phyloP scores from a whole-genome alignment of 2,888 invertebrate species.

The Andrena chrysosceles region DNA sequence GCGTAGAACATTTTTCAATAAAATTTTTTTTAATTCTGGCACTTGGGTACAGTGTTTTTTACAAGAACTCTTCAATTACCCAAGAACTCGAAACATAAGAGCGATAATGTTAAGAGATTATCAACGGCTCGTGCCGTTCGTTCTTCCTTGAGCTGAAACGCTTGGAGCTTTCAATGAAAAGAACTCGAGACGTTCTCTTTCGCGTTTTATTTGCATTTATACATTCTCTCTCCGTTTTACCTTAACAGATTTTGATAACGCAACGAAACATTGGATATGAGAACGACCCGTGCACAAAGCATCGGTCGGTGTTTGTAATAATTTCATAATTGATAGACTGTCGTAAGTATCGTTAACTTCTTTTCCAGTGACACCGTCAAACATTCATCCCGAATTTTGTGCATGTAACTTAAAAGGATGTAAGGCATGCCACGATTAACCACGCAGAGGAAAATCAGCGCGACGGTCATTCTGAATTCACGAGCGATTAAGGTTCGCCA shows the following conservation, averaged over 20 bases:
- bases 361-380: slow-evolving; percentile 10
- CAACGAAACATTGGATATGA: slow-evolving; percentile 40
- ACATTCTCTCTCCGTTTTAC: slow-evolving; percentile 30
- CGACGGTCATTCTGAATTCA: slow-evolving; percentile 7
- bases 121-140: background rate
- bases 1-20: no score
- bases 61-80: no score
- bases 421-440: background rate
- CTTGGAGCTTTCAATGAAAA: background rate
- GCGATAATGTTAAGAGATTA: no score
- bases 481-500: background rate
- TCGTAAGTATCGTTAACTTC: slow-evolving; percentile 31
- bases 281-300: slow-evolving; percentile 27
- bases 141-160: background rate
- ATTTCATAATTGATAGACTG: slow-evolving; percentile 59
- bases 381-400: background rate
- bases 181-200: background rate
- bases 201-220: slow-evolving; percentile 48
- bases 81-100: no score
- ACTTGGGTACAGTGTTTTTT: background rate
- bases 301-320: slow-evolving; percentile 30
- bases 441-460: background rate
- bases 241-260: slow-evolving; percentile 32
- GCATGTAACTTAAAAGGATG: background rate
- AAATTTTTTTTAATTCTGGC: background rate